Evolutionary conservation across 2,113 vertebrate species (phyloP).

Genomic region (Pongo abelii): DNA sequence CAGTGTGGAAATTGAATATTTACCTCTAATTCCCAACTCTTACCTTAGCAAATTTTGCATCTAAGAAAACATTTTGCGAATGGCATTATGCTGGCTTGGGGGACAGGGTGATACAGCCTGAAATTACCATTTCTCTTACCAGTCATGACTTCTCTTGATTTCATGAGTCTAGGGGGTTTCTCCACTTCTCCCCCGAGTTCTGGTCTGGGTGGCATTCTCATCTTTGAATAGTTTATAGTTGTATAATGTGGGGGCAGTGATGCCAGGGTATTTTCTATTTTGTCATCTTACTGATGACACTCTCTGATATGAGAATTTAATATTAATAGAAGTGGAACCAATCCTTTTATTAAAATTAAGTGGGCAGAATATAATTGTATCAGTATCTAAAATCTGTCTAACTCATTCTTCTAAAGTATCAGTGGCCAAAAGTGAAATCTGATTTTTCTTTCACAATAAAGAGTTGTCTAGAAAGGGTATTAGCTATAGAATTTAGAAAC

Average conservation of each 20-base stretch:
- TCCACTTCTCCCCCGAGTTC: background rate
- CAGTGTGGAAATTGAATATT: background rate
- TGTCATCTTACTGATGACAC: background rate
- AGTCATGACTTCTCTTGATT: background rate
- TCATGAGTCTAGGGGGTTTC: background rate
- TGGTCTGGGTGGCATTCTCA: background rate
- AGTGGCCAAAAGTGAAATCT: background rate
- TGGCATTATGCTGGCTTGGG: background rate
- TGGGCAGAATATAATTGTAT: background rate
- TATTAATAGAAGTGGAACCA: conserved; percentile 71
- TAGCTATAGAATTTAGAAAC: background rate
- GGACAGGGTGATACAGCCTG: background rate
- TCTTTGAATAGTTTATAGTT: background rate
- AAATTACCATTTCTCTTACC: background rate
- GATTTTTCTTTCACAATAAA: background rate
- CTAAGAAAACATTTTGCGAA: background rate
- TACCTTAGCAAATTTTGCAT: background rate
- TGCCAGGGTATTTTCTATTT: background rate
- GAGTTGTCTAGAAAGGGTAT: background rate
- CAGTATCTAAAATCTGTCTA: background rate
- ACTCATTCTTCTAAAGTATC: background rate
- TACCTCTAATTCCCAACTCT: background rate
- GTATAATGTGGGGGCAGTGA: background rate
- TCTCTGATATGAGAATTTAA: conserved; percentile 53
- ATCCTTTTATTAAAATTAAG: conserved; percentile 53